phyloP scores from a whole-genome alignment of 2,113 vertebrate genomes.

The Neodontobutis hainanensis region DNA sequence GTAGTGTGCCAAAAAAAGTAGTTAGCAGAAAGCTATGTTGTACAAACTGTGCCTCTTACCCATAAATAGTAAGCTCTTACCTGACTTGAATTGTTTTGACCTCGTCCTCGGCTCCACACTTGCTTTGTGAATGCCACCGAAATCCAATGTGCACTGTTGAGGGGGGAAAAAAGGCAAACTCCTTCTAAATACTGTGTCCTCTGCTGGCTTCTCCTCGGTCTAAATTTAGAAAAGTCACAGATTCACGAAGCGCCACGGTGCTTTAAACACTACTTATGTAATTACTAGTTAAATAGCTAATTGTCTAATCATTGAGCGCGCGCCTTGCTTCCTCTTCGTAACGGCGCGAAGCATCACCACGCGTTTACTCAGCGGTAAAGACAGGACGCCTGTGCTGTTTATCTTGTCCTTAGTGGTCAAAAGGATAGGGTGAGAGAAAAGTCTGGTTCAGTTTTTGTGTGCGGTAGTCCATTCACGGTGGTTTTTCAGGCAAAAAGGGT shows the following conservation, averaged over 20 bases:
- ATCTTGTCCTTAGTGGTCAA: not conserved
- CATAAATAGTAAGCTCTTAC: too few species aligned
- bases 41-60: not conserved
- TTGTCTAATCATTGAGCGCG: conserved; percentile 47
- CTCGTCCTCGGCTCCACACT: conserved; percentile 68
- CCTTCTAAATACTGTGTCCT: conserved; percentile 39
- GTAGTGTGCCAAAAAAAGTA: not conserved
- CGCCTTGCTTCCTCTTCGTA: conserved; percentile 24
- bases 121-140: conserved; percentile 31
- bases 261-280: conserved; percentile 43
- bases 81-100: conserved; percentile 42
- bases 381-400: conserved; percentile 11
- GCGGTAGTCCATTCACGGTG: conserved; percentile 50
- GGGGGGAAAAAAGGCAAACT: conserved; percentile 17
- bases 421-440: not conserved
- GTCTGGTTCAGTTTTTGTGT: not conserved
- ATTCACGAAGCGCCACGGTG: conserved; percentile 25
- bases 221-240: conserved; percentile 32
- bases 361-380: conserved; percentile 3
- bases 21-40: too few species aligned
- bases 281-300: conserved; percentile 56
- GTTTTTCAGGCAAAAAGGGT: conserved; percentile 22
- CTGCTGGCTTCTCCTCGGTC: conserved; percentile 21
- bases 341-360: conserved; percentile 42
- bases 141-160: conserved; percentile 51